Base-by-base conservation (phyloP, 2,113 vertebrate genomes). In the Formicarius rufipectus region DNA sequence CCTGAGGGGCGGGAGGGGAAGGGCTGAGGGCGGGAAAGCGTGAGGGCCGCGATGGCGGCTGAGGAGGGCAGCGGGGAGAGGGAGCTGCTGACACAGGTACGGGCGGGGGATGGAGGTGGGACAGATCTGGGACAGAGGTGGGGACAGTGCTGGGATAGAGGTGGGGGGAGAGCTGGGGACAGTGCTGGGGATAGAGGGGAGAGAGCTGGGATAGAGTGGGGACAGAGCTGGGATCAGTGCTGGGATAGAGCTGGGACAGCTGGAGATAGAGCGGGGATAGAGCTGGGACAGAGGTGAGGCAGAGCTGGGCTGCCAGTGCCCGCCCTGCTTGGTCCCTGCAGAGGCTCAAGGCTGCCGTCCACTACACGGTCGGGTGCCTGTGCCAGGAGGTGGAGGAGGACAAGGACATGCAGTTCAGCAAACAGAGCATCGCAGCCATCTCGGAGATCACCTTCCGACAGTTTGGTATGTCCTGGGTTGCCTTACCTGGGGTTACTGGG, bases 391-490 rank as follows among this genome's bases (percentile, higher is more conserved):
- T 98, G 1, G 98, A 95, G 1, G 93, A 96, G 7, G 98, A 99
- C 9, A 97, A 98, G 69, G 95, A 85, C 4, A 72, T 97, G 45
- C 82, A 89, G 7, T 98, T 99, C 96, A 99, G 98, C 96, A 98
- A 98, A 30, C 99, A 99, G 37, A 97, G 92, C 28, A 60, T 99
- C 0, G 99, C 99, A 0, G 99, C 99, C 0, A 98, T 99, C 39
- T 94, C 99, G 0, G 99, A 99, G 97, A 98, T 98, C 52, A 97
- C 99, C 13, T 99, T 99, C 96, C 98, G 98, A 63, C 99, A 99
- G 37, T 99, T 99, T 8, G 99, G 99, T 99, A 95, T 67, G 0
- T 15, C 47, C 27, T 21, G 39, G 12, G 19, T 7, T 28, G 2
- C 14, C 44, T 9, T 28, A 14, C 39, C 62, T 8, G 45, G 1